A percentile compares a stretch with the other conserved stretches of the same genome.
Evolutionary conservation across 1,140 invertebrate genomes (phyloP).

Genomic region (Parasteatoda tepidariorum): DNA sequence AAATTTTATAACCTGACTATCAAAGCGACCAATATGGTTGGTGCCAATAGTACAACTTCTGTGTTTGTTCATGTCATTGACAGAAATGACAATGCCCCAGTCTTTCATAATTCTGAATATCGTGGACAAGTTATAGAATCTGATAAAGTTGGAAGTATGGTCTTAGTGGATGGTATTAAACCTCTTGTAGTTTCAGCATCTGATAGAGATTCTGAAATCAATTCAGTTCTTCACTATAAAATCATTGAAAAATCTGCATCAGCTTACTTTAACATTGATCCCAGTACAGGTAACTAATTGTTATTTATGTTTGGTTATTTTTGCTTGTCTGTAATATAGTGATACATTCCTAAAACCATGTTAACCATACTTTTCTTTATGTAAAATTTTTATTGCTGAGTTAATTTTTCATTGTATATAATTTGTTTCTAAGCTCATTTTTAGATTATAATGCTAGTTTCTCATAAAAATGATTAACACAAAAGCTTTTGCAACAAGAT

Average conservation of each 20-base stretch:
- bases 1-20: conserved; percentile 86
- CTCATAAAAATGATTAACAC: no score
- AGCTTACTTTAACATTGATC: conserved; percentile 86
- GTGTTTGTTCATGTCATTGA: conserved; percentile 71
- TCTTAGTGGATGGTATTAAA: conserved; percentile 74
- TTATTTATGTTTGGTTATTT: conserved; percentile 1
- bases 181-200: conserved; percentile 83
- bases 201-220: conserved; percentile 83
- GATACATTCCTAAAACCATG: no score
- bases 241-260: conserved; percentile 81
- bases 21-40: conserved; percentile 86
- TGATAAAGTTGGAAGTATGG: conserved; percentile 77
- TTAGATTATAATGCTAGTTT: no score
- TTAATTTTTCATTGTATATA: not conserved
- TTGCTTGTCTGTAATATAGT: not conserved
- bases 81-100: conserved; percentile 85
- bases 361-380: no score
- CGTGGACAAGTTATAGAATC: conserved; percentile 79
- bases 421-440: not conserved
- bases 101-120: conserved; percentile 78
- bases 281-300: conserved; percentile 76
- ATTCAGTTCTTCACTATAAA: conserved; percentile 84
- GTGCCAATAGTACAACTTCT: conserved; percentile 66
- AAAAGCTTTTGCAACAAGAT: no score
- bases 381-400: no score